A percentile compares a stretch with the other conserved stretches of the same genome.
Evolutionary conservation across 2,113 vertebrate genomes (phyloP).

Genomic region (Prietella phreatophila): DNA sequence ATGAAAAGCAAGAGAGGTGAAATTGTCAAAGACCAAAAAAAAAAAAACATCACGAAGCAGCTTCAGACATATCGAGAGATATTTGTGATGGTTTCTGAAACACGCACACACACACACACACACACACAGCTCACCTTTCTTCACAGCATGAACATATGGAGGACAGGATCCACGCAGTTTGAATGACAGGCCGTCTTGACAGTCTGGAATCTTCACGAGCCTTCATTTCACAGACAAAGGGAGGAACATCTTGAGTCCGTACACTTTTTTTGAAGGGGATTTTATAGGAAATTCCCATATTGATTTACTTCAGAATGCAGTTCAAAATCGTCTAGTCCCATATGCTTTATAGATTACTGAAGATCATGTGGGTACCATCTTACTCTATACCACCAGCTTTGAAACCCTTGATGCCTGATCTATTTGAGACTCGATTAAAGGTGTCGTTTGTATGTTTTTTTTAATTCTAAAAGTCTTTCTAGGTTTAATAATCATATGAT

Average conservation of each 20-base stretch:
- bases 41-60: background rate
- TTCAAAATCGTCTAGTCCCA: background rate
- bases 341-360: background rate
- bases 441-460: background rate
- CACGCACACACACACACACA: background rate
- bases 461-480: background rate
- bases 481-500: background rate
- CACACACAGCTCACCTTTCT: conserved; percentile 77
- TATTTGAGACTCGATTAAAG: background rate
- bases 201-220: conserved; percentile 90
- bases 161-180: conserved; percentile 85
- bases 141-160: conserved; percentile 85
- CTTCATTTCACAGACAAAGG: conserved; percentile 64
- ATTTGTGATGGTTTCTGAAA: background rate
- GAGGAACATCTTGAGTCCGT: conserved; percentile 16
- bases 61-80: background rate
- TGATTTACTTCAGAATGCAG: background rate
- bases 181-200: conserved; percentile 83
- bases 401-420: background rate
- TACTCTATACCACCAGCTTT: background rate
- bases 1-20: background rate
- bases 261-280: background rate
- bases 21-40: background rate
- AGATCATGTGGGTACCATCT: background rate
- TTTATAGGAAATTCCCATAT: conserved; percentile 6